Conservation (phyloP, 1,140 invertebrate genomes). For the Propsilocerus akamusi region DNA sequence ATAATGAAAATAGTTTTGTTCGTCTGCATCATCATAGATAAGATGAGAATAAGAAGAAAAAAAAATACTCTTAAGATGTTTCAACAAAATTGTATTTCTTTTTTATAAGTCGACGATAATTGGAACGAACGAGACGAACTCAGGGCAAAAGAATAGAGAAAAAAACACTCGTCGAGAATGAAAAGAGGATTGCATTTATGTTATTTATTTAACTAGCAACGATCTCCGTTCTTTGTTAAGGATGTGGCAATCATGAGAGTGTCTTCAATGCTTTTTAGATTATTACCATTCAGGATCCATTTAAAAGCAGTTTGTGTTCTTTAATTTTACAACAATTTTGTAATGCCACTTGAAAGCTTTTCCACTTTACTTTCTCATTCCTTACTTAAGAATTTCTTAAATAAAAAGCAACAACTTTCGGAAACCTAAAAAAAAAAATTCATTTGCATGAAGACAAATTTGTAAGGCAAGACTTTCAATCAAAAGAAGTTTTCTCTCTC, state of each 20-base stretch:
- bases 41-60: no score
- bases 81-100: background rate
- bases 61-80: no score
- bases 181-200: background rate
- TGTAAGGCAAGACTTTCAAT: background rate
- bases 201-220: background rate
- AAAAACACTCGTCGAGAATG: background rate
- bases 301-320: background rate
- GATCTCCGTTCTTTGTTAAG: background rate
- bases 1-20: background rate
- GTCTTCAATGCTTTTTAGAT: background rate
- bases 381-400: background rate
- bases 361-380: background rate
- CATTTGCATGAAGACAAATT: no score
- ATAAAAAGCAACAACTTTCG: no score
- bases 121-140: background rate
- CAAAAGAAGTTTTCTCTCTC: background rate
- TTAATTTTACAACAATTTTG: background rate
- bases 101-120: background rate
- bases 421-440: no score
- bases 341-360: background rate
- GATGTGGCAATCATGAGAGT: background rate
- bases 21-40: background rate
- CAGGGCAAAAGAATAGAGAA: background rate
- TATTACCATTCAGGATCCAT: background rate